Conservation (phyloP, 2,888 invertebrate genomes). For the Himalopsyche japonica region DNA sequence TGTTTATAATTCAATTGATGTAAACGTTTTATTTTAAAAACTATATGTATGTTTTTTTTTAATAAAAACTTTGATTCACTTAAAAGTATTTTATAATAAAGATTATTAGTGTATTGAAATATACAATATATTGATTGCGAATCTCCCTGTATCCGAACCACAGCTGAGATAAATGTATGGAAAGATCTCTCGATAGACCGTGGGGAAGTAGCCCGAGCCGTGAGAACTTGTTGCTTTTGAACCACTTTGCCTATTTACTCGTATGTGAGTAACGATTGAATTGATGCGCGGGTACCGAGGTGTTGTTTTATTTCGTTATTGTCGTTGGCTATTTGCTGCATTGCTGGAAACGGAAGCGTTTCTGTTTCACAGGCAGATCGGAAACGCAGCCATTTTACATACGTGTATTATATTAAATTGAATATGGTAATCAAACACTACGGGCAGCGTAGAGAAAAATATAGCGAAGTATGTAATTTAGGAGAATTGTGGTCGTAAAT, state of each 20-base stretch:
- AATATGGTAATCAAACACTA: not conserved
- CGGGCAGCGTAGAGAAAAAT: not conserved
- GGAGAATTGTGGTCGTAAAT: not conserved
- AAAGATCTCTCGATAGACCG: slow-evolving; percentile 5
- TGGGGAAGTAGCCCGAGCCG: slow-evolving; percentile 35
- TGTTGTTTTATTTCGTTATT: not conserved
- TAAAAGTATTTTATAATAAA: too few species aligned
- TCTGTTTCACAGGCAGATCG: not conserved
- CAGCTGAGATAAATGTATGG: not conserved
- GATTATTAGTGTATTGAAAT: not conserved
- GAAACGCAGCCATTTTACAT: not conserved
- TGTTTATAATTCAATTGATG: too few species aligned
- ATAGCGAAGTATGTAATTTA: not conserved
- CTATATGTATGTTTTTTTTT: too few species aligned
- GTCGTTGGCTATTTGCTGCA: not conserved
- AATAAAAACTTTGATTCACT: too few species aligned
- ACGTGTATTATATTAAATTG: not conserved
- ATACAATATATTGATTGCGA: not conserved
- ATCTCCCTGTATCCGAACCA: not conserved
- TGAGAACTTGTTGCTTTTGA: slow-evolving; percentile 20
- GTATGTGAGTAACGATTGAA: not conserved
- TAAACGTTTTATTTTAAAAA: too few species aligned
- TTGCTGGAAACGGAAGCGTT: not conserved
- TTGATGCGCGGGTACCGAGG: not conserved
- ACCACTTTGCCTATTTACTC: not conserved